Conservation (phyloP, 1,140 invertebrate species). For the Watersipora subatra region DNA sequence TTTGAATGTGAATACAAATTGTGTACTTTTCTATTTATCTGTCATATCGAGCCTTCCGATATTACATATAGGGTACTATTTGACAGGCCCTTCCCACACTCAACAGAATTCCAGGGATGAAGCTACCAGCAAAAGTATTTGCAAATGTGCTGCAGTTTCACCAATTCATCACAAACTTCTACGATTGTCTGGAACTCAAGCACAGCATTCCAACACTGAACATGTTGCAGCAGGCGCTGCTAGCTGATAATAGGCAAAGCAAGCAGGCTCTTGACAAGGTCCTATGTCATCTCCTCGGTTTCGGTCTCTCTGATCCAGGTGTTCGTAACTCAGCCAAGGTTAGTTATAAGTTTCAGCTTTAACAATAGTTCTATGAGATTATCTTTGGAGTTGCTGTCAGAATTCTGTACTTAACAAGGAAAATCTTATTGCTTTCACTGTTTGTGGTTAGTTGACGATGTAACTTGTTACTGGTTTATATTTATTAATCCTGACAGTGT, state of each 20-base stretch:
- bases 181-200: slow-evolving; percentile 57
- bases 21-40: no score
- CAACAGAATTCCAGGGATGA: slow-evolving; percentile 63
- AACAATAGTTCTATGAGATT: no score
- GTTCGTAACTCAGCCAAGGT: slow-evolving; percentile 57
- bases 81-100: slow-evolving; percentile 58
- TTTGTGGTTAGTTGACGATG: no score
- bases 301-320: slow-evolving; percentile 84
- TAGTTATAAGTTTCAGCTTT: slow-evolving; percentile 3
- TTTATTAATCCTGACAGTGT: no score
- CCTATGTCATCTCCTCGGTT: slow-evolving; percentile 73
- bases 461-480: no score
- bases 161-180: slow-evolving; percentile 90
- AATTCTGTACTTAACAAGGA: no score
- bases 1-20: no score
- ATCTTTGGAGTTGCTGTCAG: no score
- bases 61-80: no score
- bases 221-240: slow-evolving; percentile 66
- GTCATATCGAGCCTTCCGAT: no score
- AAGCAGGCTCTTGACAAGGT: slow-evolving; percentile 40
- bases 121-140: slow-evolving; percentile 70
- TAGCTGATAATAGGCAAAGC: slow-evolving; percentile 44
- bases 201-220: slow-evolving; percentile 58
- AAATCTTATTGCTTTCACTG: no score
- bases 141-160: slow-evolving; percentile 81